phyloP scores from a whole-genome alignment of 2,113 vertebrate genomes.

The Mus pahari region DNA sequence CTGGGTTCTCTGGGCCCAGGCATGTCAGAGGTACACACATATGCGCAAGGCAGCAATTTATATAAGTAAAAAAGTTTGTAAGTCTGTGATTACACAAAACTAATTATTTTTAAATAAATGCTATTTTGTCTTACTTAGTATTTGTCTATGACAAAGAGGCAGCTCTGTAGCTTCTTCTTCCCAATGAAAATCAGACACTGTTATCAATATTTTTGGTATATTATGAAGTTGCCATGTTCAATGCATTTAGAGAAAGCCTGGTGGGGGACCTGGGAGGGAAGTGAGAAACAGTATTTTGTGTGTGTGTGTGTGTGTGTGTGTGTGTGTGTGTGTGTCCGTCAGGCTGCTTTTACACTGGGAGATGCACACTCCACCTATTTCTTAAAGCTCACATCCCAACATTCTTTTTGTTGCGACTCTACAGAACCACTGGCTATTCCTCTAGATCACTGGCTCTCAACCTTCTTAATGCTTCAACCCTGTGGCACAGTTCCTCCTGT shows the following conservation, averaged over 20 bases:
- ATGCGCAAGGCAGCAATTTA: not conserved
- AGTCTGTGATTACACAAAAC: not conserved
- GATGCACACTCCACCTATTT: not conserved
- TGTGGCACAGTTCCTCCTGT: not conserved
- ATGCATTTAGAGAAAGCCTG: not conserved
- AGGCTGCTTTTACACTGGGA: not conserved
- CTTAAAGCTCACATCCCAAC: not conserved
- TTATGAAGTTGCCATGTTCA: not conserved
- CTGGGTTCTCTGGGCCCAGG: not conserved
- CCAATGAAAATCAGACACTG: not conserved
- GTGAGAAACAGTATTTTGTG: not conserved
- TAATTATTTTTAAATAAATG: constrained; percentile 16
- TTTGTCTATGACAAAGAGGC: not conserved
- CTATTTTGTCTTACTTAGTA: not conserved
- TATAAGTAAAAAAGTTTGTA: not conserved
- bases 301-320: not conserved
- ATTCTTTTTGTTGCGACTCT: not conserved
- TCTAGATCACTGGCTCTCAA: not conserved
- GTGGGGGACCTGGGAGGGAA: not conserved
- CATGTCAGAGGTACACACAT: not conserved
- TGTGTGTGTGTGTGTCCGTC: not conserved
- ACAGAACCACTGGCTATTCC: not conserved
- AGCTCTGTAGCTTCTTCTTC: not conserved
- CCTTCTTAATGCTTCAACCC: not conserved
- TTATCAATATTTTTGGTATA: not conserved